Percentiles rank a stretch among this genome's conserved stretches.
Evolutionary conservation across 2,888 invertebrate genomes (phyloP).

Genomic region (Aethes cnicana): DNA sequence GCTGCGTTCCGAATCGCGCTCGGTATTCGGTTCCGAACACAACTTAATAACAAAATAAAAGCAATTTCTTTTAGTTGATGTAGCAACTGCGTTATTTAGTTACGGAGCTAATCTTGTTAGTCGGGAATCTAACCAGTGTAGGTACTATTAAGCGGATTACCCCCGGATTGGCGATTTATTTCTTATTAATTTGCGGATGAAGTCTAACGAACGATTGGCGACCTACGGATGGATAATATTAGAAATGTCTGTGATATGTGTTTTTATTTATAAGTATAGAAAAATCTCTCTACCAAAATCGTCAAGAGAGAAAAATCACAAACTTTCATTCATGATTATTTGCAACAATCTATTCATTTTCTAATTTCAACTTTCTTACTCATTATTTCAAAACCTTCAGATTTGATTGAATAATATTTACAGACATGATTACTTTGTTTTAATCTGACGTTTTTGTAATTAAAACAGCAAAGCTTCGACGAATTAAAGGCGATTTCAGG

Average conservation of each 20-base stretch:
- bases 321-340: too few relatives aligned
- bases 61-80: neutral
- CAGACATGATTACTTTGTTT: constrained; percentile 20
- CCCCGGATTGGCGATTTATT: constrained; percentile 14
- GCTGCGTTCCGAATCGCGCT: too few relatives aligned
- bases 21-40: too few relatives aligned
- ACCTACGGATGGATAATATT: neutral
- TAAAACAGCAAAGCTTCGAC: constrained; percentile 24
- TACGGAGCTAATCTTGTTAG: constrained; percentile 18
- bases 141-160: constrained; percentile 26
- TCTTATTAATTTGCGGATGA: constrained; percentile 14
- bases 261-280: too few relatives aligned
- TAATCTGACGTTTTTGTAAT: constrained; percentile 20
- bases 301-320: too few relatives aligned
- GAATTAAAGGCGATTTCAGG: constrained; percentile 18
- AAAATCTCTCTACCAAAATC: too few relatives aligned
- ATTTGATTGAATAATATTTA: constrained; percentile 11
- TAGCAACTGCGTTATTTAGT: constrained; percentile 8
- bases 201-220: constrained; percentile 8
- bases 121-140: constrained; percentile 25
- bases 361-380: too few relatives aligned
- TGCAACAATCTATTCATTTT: too few relatives aligned
- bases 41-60: too few relatives aligned
- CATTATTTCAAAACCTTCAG: constrained; percentile 3
- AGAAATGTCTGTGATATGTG: too few relatives aligned